phyloP scores from a whole-genome alignment of 2,113 vertebrate species.

The Trogon surrucura region DNA sequence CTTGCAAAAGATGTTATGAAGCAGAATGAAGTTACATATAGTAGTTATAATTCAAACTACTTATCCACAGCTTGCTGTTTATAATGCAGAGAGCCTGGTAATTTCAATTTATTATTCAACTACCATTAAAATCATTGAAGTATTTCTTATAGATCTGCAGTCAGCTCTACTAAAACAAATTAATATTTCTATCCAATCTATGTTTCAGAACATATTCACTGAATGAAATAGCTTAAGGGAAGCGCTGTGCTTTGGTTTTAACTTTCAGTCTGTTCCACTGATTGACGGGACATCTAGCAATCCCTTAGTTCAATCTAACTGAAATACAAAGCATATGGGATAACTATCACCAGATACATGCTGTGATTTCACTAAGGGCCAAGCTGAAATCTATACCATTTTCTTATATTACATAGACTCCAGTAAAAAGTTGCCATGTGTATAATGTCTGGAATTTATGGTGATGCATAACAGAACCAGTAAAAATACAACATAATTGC shows the following conservation, averaged over 20 bases:
- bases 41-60: not conserved
- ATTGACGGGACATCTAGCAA: not conserved
- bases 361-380: not conserved
- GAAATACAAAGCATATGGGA: not conserved
- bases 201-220: not conserved
- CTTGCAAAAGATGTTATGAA: not conserved
- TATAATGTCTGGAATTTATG: not conserved
- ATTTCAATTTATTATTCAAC: conserved; percentile 9
- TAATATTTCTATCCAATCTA: not conserved
- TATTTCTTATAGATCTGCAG: conserved; percentile 6
- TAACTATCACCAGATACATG: not conserved
- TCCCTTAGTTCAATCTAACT: not conserved
- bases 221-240: not conserved
- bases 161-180: not conserved
- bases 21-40: not conserved
- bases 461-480: not conserved
- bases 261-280: not conserved
- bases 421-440: not conserved
- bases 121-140: not conserved
- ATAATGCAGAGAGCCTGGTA: not conserved
- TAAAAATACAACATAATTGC: not conserved
- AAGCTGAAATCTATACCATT: not conserved
- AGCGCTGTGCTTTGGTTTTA: not conserved
- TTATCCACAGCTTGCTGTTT: not conserved
- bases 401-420: not conserved